A percentile compares a stretch with the other conserved stretches of the same genome.
These are phyloP conservation scores for Morpho helenor DNA, from an alignment of 2,888 invertebrate genomes.

Conservation along the genomic window DNA sequence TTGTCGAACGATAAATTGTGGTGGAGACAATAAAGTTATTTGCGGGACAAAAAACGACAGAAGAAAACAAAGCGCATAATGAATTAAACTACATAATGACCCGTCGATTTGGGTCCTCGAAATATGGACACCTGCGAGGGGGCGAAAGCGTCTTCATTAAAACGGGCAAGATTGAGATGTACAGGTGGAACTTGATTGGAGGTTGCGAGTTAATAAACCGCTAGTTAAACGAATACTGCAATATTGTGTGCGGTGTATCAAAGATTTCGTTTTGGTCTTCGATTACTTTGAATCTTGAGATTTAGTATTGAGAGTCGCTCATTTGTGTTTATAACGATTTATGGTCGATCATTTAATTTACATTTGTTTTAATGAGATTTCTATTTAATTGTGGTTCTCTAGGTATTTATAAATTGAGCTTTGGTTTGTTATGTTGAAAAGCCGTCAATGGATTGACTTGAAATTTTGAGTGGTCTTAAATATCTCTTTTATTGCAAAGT, in stretches of 20 bases:
- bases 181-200: conserved; percentile 66
- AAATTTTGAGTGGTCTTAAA: too few relatives aligned
- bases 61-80: conserved; percentile 76
- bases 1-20: conserved; percentile 64
- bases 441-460: too few relatives aligned
- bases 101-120: conserved; percentile 45
- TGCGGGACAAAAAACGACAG: conserved; percentile 58
- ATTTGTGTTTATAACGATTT: conserved; percentile 4
- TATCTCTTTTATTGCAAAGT: too few relatives aligned
- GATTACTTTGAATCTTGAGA: not conserved
- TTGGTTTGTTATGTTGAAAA: too few relatives aligned
- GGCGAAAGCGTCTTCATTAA: conserved; percentile 74
- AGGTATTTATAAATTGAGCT: too few relatives aligned
- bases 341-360: not conserved
- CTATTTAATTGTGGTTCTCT: too few relatives aligned
- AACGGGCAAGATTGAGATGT: conserved; percentile 42
- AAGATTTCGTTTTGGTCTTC: conserved; percentile 7
- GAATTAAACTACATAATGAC: conserved; percentile 73
- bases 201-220: conserved; percentile 38
- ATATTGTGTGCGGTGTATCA: conserved; percentile 26
- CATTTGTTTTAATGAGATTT: not conserved
- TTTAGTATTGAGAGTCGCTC: not conserved
- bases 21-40: conserved; percentile 59
- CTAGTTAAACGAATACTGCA: conserved; percentile 39
- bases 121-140: conserved; percentile 62